phyloP scores from a whole-genome alignment of 2,888 invertebrate species.

The Anodontia alba region DNA sequence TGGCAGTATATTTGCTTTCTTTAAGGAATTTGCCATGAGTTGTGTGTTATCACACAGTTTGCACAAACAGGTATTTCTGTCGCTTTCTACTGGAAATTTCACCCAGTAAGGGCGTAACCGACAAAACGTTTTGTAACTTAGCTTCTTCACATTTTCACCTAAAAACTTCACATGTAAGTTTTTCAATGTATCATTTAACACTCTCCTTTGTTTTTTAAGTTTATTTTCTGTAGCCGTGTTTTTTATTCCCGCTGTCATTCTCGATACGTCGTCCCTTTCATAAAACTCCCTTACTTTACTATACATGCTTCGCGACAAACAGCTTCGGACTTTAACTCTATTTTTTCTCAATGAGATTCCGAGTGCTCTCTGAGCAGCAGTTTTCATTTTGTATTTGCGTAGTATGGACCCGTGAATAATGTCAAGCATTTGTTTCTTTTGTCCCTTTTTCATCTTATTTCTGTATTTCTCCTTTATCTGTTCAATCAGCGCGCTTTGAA shows the following conservation, averaged over 20 bases:
- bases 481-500: constrained; percentile 14
- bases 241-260: constrained; percentile 41
- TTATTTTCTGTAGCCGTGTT: no score
- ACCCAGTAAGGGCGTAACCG: constrained; percentile 48
- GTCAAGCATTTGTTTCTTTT: not conserved
- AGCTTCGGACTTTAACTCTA: constrained; percentile 1
- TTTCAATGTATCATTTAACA: constrained; percentile 38
- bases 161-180: constrained; percentile 44
- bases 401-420: not conserved
- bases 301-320: not conserved
- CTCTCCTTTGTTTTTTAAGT: constrained; percentile 42
- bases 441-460: not conserved
- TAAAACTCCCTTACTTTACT: constrained; percentile 34
- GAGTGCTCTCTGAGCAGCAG: not conserved
- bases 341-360: not conserved
- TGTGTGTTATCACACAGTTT: constrained; percentile 49
- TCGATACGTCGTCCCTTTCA: constrained; percentile 46
- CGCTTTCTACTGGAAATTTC: constrained; percentile 23
- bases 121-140: constrained; percentile 46
- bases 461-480: not conserved
- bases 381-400: constrained; percentile 27
- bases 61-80: constrained; percentile 52
- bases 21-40: constrained; percentile 33
- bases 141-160: constrained; percentile 20
- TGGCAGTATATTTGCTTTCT: constrained; percentile 9